These are phyloP conservation scores for Drosophila bunnanda DNA, from an alignment of 2,888 invertebrate species.

Conservation along the genomic window DNA sequence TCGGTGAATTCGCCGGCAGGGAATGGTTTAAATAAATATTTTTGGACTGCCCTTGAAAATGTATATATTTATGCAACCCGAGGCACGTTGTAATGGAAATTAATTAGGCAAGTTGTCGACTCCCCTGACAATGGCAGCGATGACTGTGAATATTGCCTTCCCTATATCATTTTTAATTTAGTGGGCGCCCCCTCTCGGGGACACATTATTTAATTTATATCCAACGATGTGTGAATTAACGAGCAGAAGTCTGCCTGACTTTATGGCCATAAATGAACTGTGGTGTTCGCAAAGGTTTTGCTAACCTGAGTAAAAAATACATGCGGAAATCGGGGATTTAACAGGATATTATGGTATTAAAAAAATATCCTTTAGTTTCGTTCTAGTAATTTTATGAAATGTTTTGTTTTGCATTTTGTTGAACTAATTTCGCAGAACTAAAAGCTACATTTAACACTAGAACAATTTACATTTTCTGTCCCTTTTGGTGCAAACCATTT, in stretches of 20 bases:
- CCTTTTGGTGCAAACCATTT: neutral
- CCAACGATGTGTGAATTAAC: conserved; percentile 67
- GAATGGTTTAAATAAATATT: conserved; percentile 17
- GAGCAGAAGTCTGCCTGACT: conserved; percentile 34
- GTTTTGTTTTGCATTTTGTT: too few relatives aligned
- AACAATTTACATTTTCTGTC: neutral
- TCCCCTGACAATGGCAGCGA: conserved; percentile 42
- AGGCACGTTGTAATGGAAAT: conserved; percentile 81
- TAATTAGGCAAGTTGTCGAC: conserved; percentile 75
- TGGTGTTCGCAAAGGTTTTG: neutral
- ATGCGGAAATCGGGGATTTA: neutral
- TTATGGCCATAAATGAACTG: conserved; percentile 20
- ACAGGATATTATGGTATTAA: too few relatives aligned
- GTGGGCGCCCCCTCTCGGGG: conserved; percentile 68
- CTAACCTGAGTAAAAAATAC: neutral
- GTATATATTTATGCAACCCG: conserved; percentile 75
- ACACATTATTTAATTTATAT: conserved; percentile 72
- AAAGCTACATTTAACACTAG: neutral
- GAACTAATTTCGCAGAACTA: too few relatives aligned
- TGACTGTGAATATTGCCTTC: conserved; percentile 49
- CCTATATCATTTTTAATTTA: conserved; percentile 81
- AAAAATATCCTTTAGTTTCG: too few relatives aligned
- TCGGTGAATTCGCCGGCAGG: conserved; percentile 31
- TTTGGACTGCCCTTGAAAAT: conserved; percentile 44
- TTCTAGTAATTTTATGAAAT: too few relatives aligned